Evolutionary conservation across 2,113 vertebrate genomes (phyloP), one percentile per base, ranked within the genome.

Genomic region (Thinocorus orbignyianus): DNA sequence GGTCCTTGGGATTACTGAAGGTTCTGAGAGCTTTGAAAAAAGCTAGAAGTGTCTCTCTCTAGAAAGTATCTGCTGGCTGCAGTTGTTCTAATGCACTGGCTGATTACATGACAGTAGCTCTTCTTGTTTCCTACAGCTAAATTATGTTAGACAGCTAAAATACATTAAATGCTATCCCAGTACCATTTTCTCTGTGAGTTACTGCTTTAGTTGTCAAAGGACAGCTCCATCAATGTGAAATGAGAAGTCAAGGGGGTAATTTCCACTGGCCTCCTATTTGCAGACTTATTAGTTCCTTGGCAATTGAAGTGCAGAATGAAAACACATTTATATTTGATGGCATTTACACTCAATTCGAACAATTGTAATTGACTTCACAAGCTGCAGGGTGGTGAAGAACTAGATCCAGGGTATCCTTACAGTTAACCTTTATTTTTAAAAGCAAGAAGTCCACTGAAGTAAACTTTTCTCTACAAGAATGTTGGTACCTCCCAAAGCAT

Each of bases 71-170:
- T 68, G 65, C 39, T 71, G 81, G 57, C 81, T 82, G 81, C 52
- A 74, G 79, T 80, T 84, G 57, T 65, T 92, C 68, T 91, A 92
- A 78, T 71, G 86, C 55, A 51, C 64, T 88, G 68, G 79, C 93
- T 92, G 74, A 94, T 95, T 86, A 85, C 68, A 31, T 49, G 70
- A 66, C 82, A 88, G 74, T 60, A 81, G 51, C 30, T 92, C 42
- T 86, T 57, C 55, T 86, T 90, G 92, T 88, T 93, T 93, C 85
- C 68, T 44, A 55, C 71, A 78, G 64, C 88, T 83, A 30, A 94
- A 94, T 96, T 93, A 74, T 62, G 44, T 91, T 83, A 83, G 95
- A 95, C 95, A 97, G 93, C 85, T 94, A 90, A 95, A 96, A 94
- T 60, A 90, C 81, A 71, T 68, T 42, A 92, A 92, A 78, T 86